phyloP scores from a whole-genome alignment of 1,140 invertebrate species.

The Saccostrea glomerata region DNA sequence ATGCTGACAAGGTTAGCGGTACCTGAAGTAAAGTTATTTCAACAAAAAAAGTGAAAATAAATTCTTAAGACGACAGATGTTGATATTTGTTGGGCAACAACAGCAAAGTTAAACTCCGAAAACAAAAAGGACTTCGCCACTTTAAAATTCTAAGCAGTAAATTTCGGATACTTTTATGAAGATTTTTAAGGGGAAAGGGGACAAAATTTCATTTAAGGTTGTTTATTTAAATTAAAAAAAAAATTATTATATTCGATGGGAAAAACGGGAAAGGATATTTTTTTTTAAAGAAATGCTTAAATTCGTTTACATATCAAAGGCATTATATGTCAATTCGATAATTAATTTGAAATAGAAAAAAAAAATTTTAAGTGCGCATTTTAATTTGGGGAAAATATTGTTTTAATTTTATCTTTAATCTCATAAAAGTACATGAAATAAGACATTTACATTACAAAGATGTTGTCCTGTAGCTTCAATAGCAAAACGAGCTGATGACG shows the following conservation, averaged over 20 bases:
- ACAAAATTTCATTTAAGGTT: not conserved
- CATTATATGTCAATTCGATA: too few species aligned
- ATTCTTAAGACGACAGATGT: constrained; percentile 10
- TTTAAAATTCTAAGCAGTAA: not conserved
- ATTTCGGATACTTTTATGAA: not conserved
- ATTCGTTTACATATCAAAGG: too few species aligned
- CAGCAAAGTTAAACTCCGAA: not conserved
- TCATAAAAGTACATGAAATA: too few species aligned
- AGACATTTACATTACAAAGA: not conserved
- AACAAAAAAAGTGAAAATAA: constrained; percentile 31
- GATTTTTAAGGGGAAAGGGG: too few species aligned
- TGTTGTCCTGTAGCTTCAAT: not conserved
- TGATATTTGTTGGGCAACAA: constrained; percentile 16
- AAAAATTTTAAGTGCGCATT: too few species aligned
- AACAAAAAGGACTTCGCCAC: not conserved
- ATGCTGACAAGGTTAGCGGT: constrained; percentile 5
- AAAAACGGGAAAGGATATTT: too few species aligned
- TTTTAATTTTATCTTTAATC: too few species aligned
- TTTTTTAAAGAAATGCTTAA: too few species aligned
- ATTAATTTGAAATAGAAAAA: too few species aligned
- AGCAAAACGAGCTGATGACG: not conserved
- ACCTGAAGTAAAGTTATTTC: constrained; percentile 7
- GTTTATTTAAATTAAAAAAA: too few species aligned
- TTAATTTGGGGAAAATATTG: too few species aligned
- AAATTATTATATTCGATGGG: too few species aligned